Percentiles rank a stretch among this genome's conserved stretches.
Conservation (phyloP, 2,888 invertebrate species). For the Athalia circularis region DNA sequence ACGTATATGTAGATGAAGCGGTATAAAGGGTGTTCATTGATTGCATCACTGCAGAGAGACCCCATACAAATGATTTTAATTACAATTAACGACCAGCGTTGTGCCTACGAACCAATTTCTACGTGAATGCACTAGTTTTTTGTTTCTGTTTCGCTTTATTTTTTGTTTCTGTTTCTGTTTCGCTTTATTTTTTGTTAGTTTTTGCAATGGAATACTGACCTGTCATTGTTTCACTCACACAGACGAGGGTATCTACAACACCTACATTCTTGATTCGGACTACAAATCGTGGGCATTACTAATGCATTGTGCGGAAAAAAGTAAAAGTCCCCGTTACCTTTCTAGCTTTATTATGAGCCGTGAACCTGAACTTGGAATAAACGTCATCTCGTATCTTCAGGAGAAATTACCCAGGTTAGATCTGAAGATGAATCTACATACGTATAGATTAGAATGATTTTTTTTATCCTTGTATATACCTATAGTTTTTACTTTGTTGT, state of each 20-base stretch:
- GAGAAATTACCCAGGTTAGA: slow-evolving; percentile 81
- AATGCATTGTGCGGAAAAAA: slow-evolving; percentile 91
- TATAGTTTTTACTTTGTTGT: slow-evolving; percentile 13
- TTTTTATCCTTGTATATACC: neutral
- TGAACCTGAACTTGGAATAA: slow-evolving; percentile 77
- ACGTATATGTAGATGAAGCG: neutral
- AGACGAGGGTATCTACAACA: slow-evolving; percentile 93
- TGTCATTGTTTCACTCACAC: slow-evolving; percentile 40
- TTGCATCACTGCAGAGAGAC: neutral
- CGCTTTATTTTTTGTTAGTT: neutral
- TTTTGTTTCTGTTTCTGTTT: neutral
- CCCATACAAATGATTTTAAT: neutral
- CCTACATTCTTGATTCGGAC: slow-evolving; percentile 90
- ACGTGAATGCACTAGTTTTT: neutral
- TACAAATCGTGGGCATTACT: slow-evolving; percentile 89
- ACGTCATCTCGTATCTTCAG: slow-evolving; percentile 85
- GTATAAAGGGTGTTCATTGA: neutral
- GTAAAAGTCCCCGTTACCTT: slow-evolving; percentile 85
- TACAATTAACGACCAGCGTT: slow-evolving; percentile 3
- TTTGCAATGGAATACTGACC: neutral
- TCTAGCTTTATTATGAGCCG: slow-evolving; percentile 89
- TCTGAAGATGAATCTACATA: slow-evolving; percentile 27
- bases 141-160: too few species aligned
- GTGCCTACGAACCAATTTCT: neutral
- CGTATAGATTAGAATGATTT: neutral